Base-by-base conservation (phyloP, 2,888 invertebrate species). In the Deilephila porcellus region DNA sequence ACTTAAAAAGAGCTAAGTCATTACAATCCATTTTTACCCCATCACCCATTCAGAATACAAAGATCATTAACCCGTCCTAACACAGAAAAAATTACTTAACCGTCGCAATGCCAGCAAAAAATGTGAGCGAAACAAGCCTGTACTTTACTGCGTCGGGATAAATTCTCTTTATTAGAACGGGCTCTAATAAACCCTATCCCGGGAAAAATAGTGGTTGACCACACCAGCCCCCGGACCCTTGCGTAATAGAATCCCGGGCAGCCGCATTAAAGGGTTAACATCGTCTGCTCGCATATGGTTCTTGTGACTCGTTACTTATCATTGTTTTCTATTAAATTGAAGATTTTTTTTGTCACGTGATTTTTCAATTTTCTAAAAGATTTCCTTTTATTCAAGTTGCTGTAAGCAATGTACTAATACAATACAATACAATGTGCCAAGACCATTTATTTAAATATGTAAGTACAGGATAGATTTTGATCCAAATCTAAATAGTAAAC, bases 151-250 rank as follows among this genome's bases (percentile, higher is more conserved):
- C 71, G 73, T 75, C 70, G 75, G 77, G 86, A 90, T 90, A 90
- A 88, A 90, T 90, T 88, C 82, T 82, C 85, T 90, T 90, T 90
- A 90, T 89, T 90, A 87, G 85, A 80, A 81, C 64, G 78, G 80
- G 77, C 78, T 83, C 85, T 90, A 90, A 89, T 90, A 90, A 90
- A 91, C 86, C 86, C 84, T 81, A 79, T 80, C 79, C 78, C 79
- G 78, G 80, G 88, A 90, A 90, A 90, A 90, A 90, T 89, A 89
- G 90, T 90, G 90, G 90, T 86, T 84, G 79, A 77, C 90, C 90
- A 80, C 88, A 86, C 80, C 78, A 75, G 76, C 76, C 72, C 25
- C 32, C 77, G 76, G 78, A 75, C 75, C 79, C 71, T 53, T 71
- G 63, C 75, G 78, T 80, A 79, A 80, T 80, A 80, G 80, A 78